Evolutionary conservation across 2,888 invertebrate species (phyloP), one percentile per base, ranked within the genome.

Genomic region (Troides aeacus): DNA sequence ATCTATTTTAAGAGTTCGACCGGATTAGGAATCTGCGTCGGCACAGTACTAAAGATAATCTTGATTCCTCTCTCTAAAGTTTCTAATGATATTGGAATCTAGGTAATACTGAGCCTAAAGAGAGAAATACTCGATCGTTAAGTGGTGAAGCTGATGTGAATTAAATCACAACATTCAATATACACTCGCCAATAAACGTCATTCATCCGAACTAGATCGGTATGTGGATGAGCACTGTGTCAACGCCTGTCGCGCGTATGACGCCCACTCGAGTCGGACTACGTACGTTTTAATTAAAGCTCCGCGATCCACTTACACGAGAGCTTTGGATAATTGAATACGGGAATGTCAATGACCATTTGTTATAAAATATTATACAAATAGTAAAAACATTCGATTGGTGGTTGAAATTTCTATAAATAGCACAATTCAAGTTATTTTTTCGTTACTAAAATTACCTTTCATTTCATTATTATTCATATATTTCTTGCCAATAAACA

Each of bases 281-380:
- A 59, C 61, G 62, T 66, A 58, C 66, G 66, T 66, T 64, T 70
- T 70, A 70, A 70, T 70, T 70, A 70, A 69, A 64, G 69, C 62
- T 53, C 62, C 50, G 42, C 50, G 65, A 65, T 59, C 61, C 61
- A 62, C 59, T 70, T 59, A 59, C 58, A 46, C 53, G 57, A 53
- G 57, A 64, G 65, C 69, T 69, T 69, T 65, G 57, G 56, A 62
- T 69, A 69, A 69, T 69, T 62, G 65, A 62, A 69, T 69, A 65
- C 62, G 57, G 46, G 46, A 69, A 36, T 65, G 62, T 69, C 69
- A 69, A 69, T 69, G 62, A 62, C 17, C 57, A 50, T 62, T 65
- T 58, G 50, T 58, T 62, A 42, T 46, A 50, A 15, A 53, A 18
- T 53, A 15, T 18, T 53, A 53, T 30, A 30, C 30, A 30, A 30